Evolutionary conservation across 2,888 invertebrate genomes (phyloP).

Genomic region (Ophraella communa): DNA sequence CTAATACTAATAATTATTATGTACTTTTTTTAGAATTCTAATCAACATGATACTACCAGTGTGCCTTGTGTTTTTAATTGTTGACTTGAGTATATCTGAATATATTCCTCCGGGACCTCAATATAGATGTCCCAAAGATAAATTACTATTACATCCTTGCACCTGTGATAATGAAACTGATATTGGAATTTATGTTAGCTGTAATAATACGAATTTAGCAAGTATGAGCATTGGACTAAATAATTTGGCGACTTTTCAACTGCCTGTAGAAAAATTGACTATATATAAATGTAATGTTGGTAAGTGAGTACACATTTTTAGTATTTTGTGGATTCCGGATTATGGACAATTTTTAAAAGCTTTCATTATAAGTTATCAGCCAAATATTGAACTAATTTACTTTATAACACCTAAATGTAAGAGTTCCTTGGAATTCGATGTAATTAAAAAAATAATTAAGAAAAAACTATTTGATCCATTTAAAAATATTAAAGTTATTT

Average conservation of each 20-base stretch:
- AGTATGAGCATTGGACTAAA: slow-evolving; percentile 79
- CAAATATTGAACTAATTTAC: no score
- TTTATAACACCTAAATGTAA: no score
- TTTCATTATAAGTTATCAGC: no score
- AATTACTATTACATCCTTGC: slow-evolving; percentile 75
- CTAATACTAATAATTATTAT: no score
- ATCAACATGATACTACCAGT: slow-evolving; percentile 3
- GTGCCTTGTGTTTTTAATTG: background rate
- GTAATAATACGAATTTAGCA: slow-evolving; percentile 85
- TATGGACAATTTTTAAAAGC: no score
- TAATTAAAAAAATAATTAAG: no score
- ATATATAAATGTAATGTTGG: slow-evolving; percentile 78
- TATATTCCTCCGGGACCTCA: slow-evolving; percentile 82
- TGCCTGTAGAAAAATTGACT: slow-evolving; percentile 74
- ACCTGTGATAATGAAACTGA: slow-evolving; percentile 76
- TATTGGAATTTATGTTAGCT: slow-evolving; percentile 74
- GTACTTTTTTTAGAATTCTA: background rate
- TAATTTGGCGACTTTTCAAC: slow-evolving; percentile 75
- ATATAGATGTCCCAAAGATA: slow-evolving; percentile 75
- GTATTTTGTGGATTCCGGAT: no score
- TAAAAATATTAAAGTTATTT: no score
- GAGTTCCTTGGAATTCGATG: no score
- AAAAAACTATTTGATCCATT: no score
- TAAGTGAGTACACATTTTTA: no score
- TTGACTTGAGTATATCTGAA: slow-evolving; percentile 9